Evolutionary conservation across 2,797 vertebrate genomes (phyloP).

Genomic region (Vultur gryphus): DNA sequence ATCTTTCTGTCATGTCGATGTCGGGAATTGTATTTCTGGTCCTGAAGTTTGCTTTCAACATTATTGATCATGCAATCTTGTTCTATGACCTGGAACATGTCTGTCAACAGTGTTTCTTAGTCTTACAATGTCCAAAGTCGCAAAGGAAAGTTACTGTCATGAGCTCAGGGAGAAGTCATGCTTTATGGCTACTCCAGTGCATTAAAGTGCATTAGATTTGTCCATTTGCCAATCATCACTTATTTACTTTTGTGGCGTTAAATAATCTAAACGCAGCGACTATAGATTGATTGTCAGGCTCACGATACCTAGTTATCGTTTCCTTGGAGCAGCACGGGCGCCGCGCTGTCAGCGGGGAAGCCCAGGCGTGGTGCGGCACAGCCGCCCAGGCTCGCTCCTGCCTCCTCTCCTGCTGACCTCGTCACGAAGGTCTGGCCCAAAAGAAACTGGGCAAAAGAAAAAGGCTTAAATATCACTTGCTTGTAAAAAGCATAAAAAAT

Average conservation of each 20-base stretch:
- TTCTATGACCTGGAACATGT: conserved; percentile 45
- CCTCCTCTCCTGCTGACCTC: background rate
- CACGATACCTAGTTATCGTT: background rate
- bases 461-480: background rate
- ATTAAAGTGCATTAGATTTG: background rate
- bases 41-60: conserved; percentile 30
- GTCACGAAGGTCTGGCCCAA: background rate
- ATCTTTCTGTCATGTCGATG: background rate
- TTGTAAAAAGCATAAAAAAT: background rate
- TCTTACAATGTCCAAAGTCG: background rate
- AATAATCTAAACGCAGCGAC: background rate
- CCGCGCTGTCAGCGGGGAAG: fast-evolving
- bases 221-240: background rate
- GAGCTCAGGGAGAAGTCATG: background rate
- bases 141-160: conserved; percentile 4
- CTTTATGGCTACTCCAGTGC: background rate
- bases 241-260: background rate
- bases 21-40: conserved; percentile 9
- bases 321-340: background rate
- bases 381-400: background rate
- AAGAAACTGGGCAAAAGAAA: background rate
- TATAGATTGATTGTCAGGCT: background rate
- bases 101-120: background rate
- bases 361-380: background rate
- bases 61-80: conserved; percentile 50